Conservation (phyloP, 2,113 vertebrate species). For the Chionis minor region DNA sequence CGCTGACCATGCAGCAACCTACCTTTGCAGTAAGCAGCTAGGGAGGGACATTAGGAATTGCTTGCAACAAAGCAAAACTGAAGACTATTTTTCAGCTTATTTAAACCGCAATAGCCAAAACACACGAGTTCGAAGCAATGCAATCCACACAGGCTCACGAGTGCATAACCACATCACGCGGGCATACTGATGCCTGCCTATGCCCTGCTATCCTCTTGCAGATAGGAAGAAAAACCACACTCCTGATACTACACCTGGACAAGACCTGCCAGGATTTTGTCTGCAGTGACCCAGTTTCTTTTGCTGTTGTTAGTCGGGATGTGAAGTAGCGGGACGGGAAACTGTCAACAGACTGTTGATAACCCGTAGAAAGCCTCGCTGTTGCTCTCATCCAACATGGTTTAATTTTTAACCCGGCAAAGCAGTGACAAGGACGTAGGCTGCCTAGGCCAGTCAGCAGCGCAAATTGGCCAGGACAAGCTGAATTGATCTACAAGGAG, state of each 20-base stretch:
- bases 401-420: slow-evolving; percentile 69
- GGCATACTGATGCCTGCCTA: not conserved
- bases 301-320: not conserved
- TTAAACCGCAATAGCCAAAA: not conserved
- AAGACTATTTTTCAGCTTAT: not conserved
- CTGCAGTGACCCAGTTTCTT: not conserved
- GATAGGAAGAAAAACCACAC: not conserved
- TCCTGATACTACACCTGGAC: not conserved
- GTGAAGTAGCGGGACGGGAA: not conserved
- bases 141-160: not conserved
- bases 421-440: slow-evolving; percentile 54
- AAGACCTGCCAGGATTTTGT: not conserved
- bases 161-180: not conserved
- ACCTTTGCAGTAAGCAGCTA: not conserved
- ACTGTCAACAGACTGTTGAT: slow-evolving; percentile 2
- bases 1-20: not conserved
- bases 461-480: slow-evolving; percentile 56
- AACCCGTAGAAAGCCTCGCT: slow-evolving; percentile 15
- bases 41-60: not conserved
- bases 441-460: slow-evolving; percentile 41
- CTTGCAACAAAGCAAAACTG: not conserved
- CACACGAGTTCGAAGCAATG: rapidly evolving
- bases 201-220: not conserved
- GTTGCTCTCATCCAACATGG: not conserved
- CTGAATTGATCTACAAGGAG: slow-evolving; percentile 61